Percentiles rank a stretch among this genome's conserved stretches.
These are phyloP conservation scores for Drosophila saltans DNA, from an alignment of 1,140 invertebrate species.

Conservation along the genomic window DNA sequence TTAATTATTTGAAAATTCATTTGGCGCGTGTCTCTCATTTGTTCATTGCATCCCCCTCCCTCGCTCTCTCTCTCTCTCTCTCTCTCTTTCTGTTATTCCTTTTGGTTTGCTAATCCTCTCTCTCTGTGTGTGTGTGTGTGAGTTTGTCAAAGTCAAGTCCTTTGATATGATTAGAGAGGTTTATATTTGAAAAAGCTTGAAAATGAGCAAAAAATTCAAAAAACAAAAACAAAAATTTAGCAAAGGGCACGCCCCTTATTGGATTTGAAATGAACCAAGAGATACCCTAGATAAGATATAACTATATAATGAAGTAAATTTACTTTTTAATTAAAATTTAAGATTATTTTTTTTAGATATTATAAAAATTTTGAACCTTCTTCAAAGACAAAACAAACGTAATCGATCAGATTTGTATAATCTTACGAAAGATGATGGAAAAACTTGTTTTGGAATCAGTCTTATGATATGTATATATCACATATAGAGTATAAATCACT, in stretches of 20 bases:
- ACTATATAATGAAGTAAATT: too few species aligned
- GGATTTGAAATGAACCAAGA: neutral
- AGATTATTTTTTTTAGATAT: too few species aligned
- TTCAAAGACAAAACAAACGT: too few species aligned
- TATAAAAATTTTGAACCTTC: too few species aligned
- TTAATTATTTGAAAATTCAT: conserved; percentile 36
- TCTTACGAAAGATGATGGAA: too few species aligned
- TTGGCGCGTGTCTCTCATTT: conserved; percentile 67
- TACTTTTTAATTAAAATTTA: too few species aligned
- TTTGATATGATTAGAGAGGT: conserved; percentile 66
- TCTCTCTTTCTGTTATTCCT: conserved; percentile 5
- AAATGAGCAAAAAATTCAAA: conserved; percentile 1
- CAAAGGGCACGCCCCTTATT: neutral
- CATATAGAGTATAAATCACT: too few species aligned
- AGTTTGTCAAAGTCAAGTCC: conserved; percentile 46
- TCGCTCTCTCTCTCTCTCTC: neutral
- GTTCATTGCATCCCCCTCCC: neutral
- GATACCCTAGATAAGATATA: neutral
- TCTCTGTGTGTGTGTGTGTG: neutral
- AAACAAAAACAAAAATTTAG: neutral
- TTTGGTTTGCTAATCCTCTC: conserved; percentile 54
- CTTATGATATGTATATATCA: too few species aligned
- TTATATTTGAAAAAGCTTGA: conserved; percentile 8
- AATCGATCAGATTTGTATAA: too few species aligned
- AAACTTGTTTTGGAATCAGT: too few species aligned